Evolutionary conservation across 2,113 vertebrate species (phyloP), one percentile per base, ranked within the genome.

Genomic region (Ceuthmochares aereus): DNA sequence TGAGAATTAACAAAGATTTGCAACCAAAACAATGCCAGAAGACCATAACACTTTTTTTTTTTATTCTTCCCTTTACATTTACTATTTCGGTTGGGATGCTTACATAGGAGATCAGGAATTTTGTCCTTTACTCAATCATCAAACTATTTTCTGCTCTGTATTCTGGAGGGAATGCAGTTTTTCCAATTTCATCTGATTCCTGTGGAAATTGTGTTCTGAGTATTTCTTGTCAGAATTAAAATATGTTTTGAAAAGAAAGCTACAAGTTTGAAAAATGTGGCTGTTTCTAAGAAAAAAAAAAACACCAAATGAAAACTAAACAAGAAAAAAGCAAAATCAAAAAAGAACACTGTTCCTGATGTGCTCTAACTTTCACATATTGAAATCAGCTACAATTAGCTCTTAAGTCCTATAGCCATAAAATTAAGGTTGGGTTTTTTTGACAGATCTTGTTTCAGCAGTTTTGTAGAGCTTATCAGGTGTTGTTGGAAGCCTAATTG

Each of bases 351-450:
- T 18, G 20, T 64, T 90, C 37, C 10, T 82, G 27, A 20, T 5
- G 68, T 66, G 4, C 20, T 60, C 9, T 52, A 25, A 29, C 2
- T 58, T 86, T 36, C 5, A 51, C 2, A 29, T 29, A 36, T 49
- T 69, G 17, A 68, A 76, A 51, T 4, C 18, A 73, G 7, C 9
- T 77, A 26, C 19, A 77, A 43, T 54, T 7, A 75, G 5, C 19
- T 18, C 9, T 47, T 47, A 12, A 45, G 18, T n/a, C 62, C 37
- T 81, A 17, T 9, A 52, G 29, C 29, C 25, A 34, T 60, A 66
- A 87, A 87, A 87, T 79, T 30, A 52, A 4, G 8, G 3, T 10
- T 62, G 23, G 2, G 0, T 0, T 0, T 10, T 62, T 62, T 72
- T 26, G 29, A 52, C 10, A 29, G 51, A 59, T 29, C 6, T 87